phyloP scores from a whole-genome alignment of 30 jellyfish, hydroid and myxozoan species.

The Chrysaora quinquecirrha region DNA sequence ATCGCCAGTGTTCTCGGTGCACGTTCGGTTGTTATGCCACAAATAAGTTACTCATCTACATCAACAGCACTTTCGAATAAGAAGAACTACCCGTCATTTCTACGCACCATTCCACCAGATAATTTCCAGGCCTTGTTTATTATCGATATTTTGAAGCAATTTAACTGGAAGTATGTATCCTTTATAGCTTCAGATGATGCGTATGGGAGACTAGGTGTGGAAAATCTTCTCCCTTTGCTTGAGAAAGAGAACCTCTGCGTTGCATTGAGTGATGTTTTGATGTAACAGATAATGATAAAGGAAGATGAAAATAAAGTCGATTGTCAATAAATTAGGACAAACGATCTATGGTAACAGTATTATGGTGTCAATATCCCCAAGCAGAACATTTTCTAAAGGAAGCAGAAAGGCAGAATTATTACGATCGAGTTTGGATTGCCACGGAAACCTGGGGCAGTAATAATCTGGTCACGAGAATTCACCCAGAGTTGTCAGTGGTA shows the following conservation, averaged over 20 bases:
- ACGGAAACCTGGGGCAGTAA: conserved; percentile 94
- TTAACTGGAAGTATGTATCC: conserved; percentile 86
- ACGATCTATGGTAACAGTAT: conserved; percentile 74
- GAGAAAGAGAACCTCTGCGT: conserved; percentile 77
- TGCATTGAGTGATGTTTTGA: conserved; percentile 85
- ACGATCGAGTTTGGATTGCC: conserved; percentile 94
- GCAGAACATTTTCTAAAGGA: conserved; percentile 77
- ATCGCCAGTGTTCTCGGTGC: conserved; percentile 90
- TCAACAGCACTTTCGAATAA: conserved; percentile 91
- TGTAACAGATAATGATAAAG: conserved; percentile 61
- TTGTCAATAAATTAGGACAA: conserved; percentile 61
- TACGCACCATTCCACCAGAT: conserved; percentile 98
- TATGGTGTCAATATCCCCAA: conserved; percentile 97
- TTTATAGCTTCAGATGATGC: conserved; percentile 95
- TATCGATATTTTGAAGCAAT: conserved; percentile 62
- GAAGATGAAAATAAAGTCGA: conserved; percentile 50
- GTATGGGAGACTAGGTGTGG: conserved; percentile 93
- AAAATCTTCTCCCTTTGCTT: conserved; percentile 74
- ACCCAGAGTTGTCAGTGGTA: conserved; percentile 87
- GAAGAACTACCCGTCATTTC: conserved; percentile 81
- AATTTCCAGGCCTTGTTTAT: conserved; percentile 87
- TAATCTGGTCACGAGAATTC: conserved; percentile 37
- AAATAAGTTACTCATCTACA: conserved; percentile 94
- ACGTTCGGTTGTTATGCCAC: conserved; percentile 64
- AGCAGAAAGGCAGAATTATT: conserved; percentile 66